Base-by-base conservation (phyloP, 2,113 vertebrate genomes). In the Hiodon alosoides region DNA sequence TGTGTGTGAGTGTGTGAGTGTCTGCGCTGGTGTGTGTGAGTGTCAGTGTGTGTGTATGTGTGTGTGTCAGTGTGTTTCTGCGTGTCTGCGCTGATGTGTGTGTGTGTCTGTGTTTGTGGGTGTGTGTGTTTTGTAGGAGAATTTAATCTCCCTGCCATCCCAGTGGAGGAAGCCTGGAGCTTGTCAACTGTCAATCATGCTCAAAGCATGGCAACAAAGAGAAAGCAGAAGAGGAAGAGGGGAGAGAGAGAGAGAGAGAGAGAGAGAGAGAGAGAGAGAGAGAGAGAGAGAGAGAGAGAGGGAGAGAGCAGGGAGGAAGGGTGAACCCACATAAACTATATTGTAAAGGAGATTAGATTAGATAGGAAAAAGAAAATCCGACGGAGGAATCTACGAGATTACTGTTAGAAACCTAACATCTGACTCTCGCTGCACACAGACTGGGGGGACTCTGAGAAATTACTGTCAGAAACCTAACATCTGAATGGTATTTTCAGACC, bases 321-420 rank as follows among this genome's bases (percentile, higher is more conserved):
- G 78, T 77, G 84, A 87, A 84, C 84, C 83, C 82, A 86, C 84
- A 17, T 87, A 89, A 91, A 86, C 84, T 76, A 87, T 87, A 84
- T 85, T 87, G 89, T 89, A 92, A 91, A 86, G 53, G 14, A 87
- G 89, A 91, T 91, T 90, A 90, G 85, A 81, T 31, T 81, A 79
- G 77, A 75, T 81, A 83, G 83, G 79, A 85, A 87, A 88, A 88
- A 87, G 83, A 80, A 87, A 89, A 90, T 88, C 87, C 86, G 82
- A 75, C 78, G 69, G 51, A 83, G 82, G 88, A 81, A 67, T 81
- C 79, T 65, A 78, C 78, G 80, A 77, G 84, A 86, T 89, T 86
- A 89, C 83, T 75, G 81, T 74, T 71, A 77, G 79, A 87, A 86
- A 89, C 87, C 86, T 79, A 83, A 78, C 80, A 75, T 75, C 74